A percentile compares a stretch with the other conserved stretches of the same genome.
Evolutionary conservation across 2,113 vertebrate species (phyloP).

Genomic region (Seriola aureovittata): DNA sequence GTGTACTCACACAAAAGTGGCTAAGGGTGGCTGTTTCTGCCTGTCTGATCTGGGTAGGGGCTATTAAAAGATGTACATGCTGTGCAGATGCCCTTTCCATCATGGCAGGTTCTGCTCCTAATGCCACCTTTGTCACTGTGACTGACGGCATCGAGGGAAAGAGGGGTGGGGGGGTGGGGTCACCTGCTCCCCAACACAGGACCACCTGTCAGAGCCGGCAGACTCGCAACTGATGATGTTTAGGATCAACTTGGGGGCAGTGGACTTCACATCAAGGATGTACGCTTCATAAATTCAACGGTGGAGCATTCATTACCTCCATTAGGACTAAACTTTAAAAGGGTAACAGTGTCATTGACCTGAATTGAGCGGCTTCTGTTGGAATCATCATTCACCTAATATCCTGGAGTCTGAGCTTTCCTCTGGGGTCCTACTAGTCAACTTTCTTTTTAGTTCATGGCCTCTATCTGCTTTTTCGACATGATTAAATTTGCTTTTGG

Average conservation of each 20-base stretch:
- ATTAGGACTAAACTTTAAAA: constrained; percentile 65
- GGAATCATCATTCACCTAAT: constrained; percentile 58
- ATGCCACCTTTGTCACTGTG: constrained; percentile 74
- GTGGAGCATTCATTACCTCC: constrained; percentile 68
- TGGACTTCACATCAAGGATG: constrained; percentile 69
- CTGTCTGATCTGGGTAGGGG: constrained; percentile 45
- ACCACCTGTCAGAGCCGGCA: constrained; percentile 75
- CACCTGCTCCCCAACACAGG: constrained; percentile 51
- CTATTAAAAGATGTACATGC: constrained; percentile 71
- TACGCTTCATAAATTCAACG: constrained; percentile 64
- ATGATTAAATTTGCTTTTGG: constrained; percentile 48
- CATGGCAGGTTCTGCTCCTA: constrained; percentile 64
- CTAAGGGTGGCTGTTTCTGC: constrained; percentile 28
- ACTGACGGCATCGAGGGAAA: constrained; percentile 69
- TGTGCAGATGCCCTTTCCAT: constrained; percentile 75
- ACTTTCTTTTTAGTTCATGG: constrained; percentile 41
- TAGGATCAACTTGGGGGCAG: constrained; percentile 69
- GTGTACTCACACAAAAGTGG: constrained; percentile 33
- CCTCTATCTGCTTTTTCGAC: constrained; percentile 43
- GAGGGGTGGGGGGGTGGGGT: constrained; percentile 15
- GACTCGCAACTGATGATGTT: constrained; percentile 51
- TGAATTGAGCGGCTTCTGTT: constrained; percentile 45
- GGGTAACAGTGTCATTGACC: constrained; percentile 68
- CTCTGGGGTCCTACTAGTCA: constrained; percentile 49
- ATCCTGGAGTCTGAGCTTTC: constrained; percentile 34